These are phyloP conservation scores for Ladona fulva DNA, from an alignment of 1,140 invertebrate genomes.

Conservation along the genomic window DNA sequence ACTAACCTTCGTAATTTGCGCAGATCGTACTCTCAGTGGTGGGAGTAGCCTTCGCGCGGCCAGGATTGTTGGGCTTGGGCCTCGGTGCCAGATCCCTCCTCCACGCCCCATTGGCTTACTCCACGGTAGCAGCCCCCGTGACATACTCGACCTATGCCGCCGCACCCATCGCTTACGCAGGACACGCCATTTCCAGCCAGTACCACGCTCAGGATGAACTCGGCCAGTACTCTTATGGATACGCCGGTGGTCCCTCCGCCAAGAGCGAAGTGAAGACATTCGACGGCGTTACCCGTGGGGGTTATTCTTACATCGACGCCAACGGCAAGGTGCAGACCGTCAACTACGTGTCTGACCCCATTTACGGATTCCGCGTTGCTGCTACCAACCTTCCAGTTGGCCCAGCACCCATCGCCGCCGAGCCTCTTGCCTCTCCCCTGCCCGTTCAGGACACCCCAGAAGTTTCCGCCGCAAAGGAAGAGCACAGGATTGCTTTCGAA, in stretches of 20 bases:
- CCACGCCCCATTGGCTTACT: background rate
- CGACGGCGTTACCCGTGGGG: slow-evolving; percentile 30
- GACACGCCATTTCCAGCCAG: slow-evolving; percentile 27
- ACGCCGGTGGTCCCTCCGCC: slow-evolving; percentile 27
- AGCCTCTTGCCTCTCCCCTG: background rate
- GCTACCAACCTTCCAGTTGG: slow-evolving; percentile 49
- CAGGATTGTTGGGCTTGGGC: background rate
- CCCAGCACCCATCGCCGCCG: slow-evolving; percentile 15
- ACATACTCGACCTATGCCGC: background rate
- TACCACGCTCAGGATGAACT: slow-evolving; percentile 32
- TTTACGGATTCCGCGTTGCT: slow-evolving; percentile 51
- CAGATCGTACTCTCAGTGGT: background rate
- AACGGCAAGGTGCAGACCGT: slow-evolving; percentile 34
- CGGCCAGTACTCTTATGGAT: slow-evolving; percentile 32
- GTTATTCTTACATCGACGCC: slow-evolving; percentile 41
- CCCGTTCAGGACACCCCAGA: slow-evolving; percentile 22
- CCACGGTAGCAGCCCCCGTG: background rate
- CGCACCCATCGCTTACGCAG: slow-evolving; percentile 14
- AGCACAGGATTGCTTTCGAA: background rate
- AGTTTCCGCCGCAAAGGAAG: slow-evolving; percentile 18
- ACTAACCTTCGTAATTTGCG: background rate
- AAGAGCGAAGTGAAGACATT: slow-evolving; percentile 30
- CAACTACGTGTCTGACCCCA: slow-evolving; percentile 24
- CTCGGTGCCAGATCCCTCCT: background rate
- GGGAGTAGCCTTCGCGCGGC: background rate